A percentile compares a stretch with the other conserved stretches of the same genome.
These are phyloP conservation scores for Dryobotodes eremita DNA, from an alignment of 2,888 invertebrate genomes.

Conservation along the genomic window DNA sequence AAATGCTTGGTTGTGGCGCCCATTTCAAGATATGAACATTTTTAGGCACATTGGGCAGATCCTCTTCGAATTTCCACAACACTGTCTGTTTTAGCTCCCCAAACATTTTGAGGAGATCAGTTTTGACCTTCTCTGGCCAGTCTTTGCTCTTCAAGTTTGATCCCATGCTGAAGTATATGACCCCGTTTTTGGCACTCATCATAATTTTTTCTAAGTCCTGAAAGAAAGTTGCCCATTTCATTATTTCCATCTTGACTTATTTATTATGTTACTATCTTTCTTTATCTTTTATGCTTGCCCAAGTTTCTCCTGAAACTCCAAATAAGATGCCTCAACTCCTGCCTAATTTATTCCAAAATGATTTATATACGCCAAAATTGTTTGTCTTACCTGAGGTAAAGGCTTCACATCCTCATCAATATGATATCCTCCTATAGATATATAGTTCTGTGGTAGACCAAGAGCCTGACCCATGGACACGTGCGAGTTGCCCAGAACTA, in stretches of 20 bases:
- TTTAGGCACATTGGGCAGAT: slow-evolving; percentile 74
- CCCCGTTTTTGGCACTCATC: slow-evolving; percentile 78
- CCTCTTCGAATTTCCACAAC: slow-evolving; percentile 85
- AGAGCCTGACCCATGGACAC: slow-evolving; percentile 69
- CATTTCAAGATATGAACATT: slow-evolving; percentile 85
- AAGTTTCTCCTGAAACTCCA: too few species aligned
- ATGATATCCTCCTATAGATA: slow-evolving; percentile 76
- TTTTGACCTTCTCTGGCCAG: slow-evolving; percentile 72
- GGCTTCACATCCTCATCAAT: slow-evolving; percentile 71
- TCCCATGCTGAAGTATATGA: slow-evolving; percentile 84
- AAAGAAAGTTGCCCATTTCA: slow-evolving; percentile 17
- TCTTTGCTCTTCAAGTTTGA: slow-evolving; percentile 76
- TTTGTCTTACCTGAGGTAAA: slow-evolving; percentile 72
- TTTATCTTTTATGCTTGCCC: too few species aligned
- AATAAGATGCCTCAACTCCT: too few species aligned
- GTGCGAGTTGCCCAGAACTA: slow-evolving; percentile 75
- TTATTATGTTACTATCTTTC: background rate
- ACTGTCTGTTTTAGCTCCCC: slow-evolving; percentile 82
- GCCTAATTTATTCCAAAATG: background rate
- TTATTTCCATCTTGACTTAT: background rate
- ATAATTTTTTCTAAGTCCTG: slow-evolving; percentile 78
- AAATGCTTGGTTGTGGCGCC: slow-evolving; percentile 78
- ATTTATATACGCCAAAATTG: background rate
- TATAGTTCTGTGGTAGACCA: slow-evolving; percentile 73
- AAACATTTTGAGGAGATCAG: slow-evolving; percentile 77